These are phyloP conservation scores for Agrenia bidenticulata DNA, from an alignment of 2,888 invertebrate genomes.

Conservation along the genomic window DNA sequence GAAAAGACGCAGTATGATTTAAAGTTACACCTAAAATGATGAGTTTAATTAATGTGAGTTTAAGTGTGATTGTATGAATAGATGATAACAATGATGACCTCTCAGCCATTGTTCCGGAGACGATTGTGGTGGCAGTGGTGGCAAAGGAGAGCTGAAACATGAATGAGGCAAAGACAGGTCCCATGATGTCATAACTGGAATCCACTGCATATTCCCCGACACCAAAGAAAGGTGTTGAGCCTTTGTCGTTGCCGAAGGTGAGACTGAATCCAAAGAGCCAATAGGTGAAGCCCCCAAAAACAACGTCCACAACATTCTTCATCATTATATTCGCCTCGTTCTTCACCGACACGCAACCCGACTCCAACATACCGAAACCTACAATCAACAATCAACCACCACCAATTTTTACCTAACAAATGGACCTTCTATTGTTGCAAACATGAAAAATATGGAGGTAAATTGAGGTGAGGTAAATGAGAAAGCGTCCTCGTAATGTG, in stretches of 20 bases:
- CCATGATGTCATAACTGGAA: slow-evolving; percentile 53
- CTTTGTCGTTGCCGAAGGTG: slow-evolving; percentile 54
- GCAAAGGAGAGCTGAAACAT: slow-evolving; percentile 54
- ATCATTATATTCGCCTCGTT: slow-evolving; percentile 61
- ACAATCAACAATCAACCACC: no score
- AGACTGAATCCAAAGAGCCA: slow-evolving; percentile 58
- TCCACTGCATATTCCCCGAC: slow-evolving; percentile 58
- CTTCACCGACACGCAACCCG: slow-evolving; percentile 56
- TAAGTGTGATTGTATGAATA: no score
- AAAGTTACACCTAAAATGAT: slow-evolving; percentile 54
- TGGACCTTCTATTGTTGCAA: no score
- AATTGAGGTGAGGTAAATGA: no score
- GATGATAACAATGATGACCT: slow-evolving; percentile 45
- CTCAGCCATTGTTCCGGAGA: slow-evolving; percentile 59
- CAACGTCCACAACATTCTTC: slow-evolving; percentile 55
- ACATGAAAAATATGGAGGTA: no score
- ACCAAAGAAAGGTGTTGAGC: slow-evolving; percentile 42
- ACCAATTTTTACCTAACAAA: not conserved
- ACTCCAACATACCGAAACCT: slow-evolving; percentile 59
- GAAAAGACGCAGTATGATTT: slow-evolving; percentile 57
- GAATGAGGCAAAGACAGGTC: slow-evolving; percentile 52
- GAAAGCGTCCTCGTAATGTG: no score
- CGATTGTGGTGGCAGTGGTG: slow-evolving; percentile 56
- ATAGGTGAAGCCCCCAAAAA: slow-evolving; percentile 56
- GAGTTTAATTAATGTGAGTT: not conserved